Conservation (phyloP, 2,113 vertebrate genomes). For the Himantopus leucocephalus region DNA sequence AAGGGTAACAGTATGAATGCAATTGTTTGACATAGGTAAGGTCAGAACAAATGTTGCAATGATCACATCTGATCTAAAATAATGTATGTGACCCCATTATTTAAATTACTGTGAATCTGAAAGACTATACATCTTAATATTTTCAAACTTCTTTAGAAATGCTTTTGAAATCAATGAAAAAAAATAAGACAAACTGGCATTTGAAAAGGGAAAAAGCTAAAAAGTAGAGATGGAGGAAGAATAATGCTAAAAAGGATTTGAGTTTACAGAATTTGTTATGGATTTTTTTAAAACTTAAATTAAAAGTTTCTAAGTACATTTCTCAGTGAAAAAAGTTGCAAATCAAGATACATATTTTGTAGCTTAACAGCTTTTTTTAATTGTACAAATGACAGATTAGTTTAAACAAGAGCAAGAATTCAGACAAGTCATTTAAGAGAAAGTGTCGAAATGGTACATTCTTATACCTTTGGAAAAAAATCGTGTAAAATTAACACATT, state of each 20-base stretch:
- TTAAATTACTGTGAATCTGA: background rate
- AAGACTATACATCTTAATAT: background rate
- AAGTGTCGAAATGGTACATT: background rate
- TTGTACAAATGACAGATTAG: background rate
- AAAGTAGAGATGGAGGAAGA: rapidly evolving
- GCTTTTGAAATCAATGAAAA: background rate
- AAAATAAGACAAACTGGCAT: background rate
- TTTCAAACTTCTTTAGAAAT: background rate
- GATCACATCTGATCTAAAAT: background rate
- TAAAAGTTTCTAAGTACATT: background rate
- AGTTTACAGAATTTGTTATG: background rate
- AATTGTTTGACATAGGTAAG: background rate
- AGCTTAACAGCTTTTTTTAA: background rate
- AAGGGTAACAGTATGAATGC: rapidly evolving
- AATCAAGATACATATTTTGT: background rate
- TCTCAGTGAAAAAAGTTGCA: background rate
- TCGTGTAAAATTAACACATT: background rate
- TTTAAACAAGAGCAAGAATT: background rate
- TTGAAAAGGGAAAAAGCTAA: background rate
- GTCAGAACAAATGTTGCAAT: background rate
- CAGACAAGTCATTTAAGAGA: background rate
- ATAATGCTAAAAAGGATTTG: background rate
- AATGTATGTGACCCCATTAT: background rate
- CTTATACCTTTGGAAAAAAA: background rate
- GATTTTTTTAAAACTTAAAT: background rate